These are phyloP conservation scores for Corythornis leucogaster DNA, from an alignment of 2,797 vertebrate genomes.

Conservation along the genomic window DNA sequence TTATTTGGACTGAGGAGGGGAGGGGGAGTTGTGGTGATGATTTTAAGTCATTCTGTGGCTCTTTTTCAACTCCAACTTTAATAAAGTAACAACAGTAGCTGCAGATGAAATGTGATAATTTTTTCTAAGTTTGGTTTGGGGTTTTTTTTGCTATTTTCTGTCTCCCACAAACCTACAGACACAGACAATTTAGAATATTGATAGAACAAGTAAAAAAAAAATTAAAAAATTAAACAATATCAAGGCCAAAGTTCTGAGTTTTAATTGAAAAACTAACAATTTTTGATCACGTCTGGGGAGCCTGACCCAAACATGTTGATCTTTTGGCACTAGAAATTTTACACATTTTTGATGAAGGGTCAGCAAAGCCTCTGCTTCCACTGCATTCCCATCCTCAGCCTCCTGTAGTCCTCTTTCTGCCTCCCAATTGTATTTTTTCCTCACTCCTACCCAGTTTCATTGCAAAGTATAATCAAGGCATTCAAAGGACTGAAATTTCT, in stretches of 20 bases:
- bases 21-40: not conserved
- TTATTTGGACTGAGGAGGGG: not conserved
- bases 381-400: not conserved
- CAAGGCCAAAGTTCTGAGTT: not conserved
- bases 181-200: not conserved
- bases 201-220: not conserved
- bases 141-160: not conserved
- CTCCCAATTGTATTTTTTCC: not conserved
- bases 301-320: not conserved
- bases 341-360: not conserved
- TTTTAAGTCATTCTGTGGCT: not conserved
- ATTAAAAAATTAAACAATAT: not conserved
- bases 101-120: not conserved
- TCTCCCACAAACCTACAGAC: not conserved
- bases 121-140: not conserved
- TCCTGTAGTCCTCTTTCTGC: not conserved
- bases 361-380: not conserved
- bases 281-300: not conserved
- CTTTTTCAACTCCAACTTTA: constrained; percentile 1
- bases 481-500: not conserved
- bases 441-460: not conserved
- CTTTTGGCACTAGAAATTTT: not conserved
- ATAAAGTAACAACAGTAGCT: not conserved
- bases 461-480: not conserved
- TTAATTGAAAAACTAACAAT: not conserved